Base-by-base conservation (phyloP, 2,797 vertebrate genomes). In the Lagorchestes hirsutus region DNA sequence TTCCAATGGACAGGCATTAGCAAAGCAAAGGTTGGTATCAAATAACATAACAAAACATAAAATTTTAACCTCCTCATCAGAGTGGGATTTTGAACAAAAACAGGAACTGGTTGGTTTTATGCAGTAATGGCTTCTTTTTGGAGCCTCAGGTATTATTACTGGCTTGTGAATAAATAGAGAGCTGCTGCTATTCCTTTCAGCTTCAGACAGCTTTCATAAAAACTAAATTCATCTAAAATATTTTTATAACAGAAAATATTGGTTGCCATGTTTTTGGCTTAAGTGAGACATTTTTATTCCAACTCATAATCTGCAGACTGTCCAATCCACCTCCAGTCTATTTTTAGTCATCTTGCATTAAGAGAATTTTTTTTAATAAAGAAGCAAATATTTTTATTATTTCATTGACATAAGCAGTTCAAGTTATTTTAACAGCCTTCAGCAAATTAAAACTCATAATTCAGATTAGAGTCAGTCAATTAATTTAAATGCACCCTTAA, bases 171-270 rank as follows among this genome's bases (percentile, higher is more conserved):
- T 96, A 98, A 97, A 98, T 97, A 97, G 57, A 94, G 56, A 98
- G 94, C 96, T 98, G 96, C 96, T 98, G 96, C 97, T 98, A 96
- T 96, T 97, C 87, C 4, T 97, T 97, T 97, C 94, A 14, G 92
- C 96, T 98, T 98, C 95, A 98, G 98, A 98, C 98, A 98, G 98
- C 96, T 98, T 98, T 98, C 98, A 96, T 98, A 91, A 97, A 98
- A 98, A 92, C 94, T 95, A 97, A 98, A 98, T 97, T 98, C 0
- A 97, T 98, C 98, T 98, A 94, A 98, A 98, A 98, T 98, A 98
- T 98, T 98, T 99, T 98, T 98, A 93, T 98, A 98, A 98, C 98
- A 99, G 98, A 98, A 98, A 98, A 98, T 98, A 98, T 95, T 97
- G 98, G 98, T 98, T 98, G 97, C 98, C 98, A 97, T 98, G 97